Evolutionary conservation across 2,888 invertebrate species (phyloP).

Genomic region (Steinernema hermaphroditum): DNA sequence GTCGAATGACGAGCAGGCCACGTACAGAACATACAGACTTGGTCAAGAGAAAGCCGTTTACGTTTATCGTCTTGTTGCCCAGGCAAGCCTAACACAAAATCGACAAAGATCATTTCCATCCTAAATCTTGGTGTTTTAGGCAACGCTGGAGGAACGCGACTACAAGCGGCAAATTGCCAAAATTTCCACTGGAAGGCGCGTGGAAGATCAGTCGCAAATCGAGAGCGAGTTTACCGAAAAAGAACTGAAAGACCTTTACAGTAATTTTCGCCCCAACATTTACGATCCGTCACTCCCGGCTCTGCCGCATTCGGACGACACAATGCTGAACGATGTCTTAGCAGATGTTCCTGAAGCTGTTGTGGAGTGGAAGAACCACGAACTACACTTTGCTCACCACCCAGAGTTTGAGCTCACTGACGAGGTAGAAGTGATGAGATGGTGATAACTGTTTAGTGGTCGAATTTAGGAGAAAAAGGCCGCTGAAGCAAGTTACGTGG

Average conservation of each 20-base stretch:
- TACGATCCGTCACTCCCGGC: background rate
- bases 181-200: background rate
- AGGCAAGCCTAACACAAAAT: too few species aligned
- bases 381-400: background rate
- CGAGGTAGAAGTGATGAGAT: too few species aligned
- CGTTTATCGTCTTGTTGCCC: constrained; percentile 91
- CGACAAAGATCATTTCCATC: too few species aligned
- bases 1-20: constrained; percentile 86
- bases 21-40: constrained; percentile 88
- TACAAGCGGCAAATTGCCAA: constrained; percentile 94
- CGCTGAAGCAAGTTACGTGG: too few species aligned
- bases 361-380: background rate
- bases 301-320: background rate
- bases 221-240: background rate
- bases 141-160: constrained; percentile 95
- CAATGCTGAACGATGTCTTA: background rate
- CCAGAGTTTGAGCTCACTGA: background rate
- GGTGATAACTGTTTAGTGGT: too few species aligned
- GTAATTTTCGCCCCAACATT: background rate
- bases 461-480: too few species aligned
- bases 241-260: background rate
- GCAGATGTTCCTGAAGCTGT: too few species aligned
- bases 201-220: background rate
- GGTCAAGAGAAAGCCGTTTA: constrained; percentile 97
- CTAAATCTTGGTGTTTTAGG: constrained; percentile 70